Evolutionary conservation across 2,888 invertebrate species (phyloP).

Genomic region (Tetragonisca angustula): DNA sequence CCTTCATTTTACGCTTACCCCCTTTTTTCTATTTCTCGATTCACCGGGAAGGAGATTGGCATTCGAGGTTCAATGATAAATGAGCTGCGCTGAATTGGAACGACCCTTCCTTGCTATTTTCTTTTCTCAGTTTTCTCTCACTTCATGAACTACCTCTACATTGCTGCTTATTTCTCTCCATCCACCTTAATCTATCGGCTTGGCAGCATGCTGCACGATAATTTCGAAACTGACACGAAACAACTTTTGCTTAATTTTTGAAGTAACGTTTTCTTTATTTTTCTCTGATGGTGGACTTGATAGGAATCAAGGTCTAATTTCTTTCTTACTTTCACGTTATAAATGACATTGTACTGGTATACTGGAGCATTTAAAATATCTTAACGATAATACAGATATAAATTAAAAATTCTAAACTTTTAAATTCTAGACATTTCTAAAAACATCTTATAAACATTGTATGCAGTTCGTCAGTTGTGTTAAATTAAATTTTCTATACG

Average conservation of each 20-base stretch:
- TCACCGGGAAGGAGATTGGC: conserved; percentile 65
- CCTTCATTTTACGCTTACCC: conserved; percentile 40
- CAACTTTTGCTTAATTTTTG: conserved; percentile 11
- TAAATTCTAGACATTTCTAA: too few species aligned
- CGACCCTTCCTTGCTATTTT: conserved; percentile 56
- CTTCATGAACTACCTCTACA: conserved; percentile 34
- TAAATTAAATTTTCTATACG: not conserved
- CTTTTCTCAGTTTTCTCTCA: conserved; percentile 48
- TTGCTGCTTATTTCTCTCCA: conserved; percentile 37
- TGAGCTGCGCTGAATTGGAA: conserved; percentile 69
- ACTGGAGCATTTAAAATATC: too few species aligned
- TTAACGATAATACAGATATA: not conserved
- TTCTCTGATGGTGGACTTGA: not conserved
- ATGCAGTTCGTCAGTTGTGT: not conserved
- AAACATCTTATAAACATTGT: not conserved
- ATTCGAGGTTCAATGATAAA: conserved; percentile 69
- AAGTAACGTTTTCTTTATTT: not conserved
- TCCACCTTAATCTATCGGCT: conserved; percentile 53
- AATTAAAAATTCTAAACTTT: too few species aligned
- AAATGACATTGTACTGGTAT: too few species aligned
- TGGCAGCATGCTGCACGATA: conserved; percentile 38
- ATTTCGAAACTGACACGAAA: conserved; percentile 30
- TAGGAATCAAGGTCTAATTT: not conserved
- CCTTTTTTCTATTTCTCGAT: conserved; percentile 54
- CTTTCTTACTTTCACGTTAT: not conserved